A percentile compares a stretch with the other conserved stretches of the same genome.
Conservation (phyloP, 2,113 vertebrate genomes). For the Limanda limanda region DNA sequence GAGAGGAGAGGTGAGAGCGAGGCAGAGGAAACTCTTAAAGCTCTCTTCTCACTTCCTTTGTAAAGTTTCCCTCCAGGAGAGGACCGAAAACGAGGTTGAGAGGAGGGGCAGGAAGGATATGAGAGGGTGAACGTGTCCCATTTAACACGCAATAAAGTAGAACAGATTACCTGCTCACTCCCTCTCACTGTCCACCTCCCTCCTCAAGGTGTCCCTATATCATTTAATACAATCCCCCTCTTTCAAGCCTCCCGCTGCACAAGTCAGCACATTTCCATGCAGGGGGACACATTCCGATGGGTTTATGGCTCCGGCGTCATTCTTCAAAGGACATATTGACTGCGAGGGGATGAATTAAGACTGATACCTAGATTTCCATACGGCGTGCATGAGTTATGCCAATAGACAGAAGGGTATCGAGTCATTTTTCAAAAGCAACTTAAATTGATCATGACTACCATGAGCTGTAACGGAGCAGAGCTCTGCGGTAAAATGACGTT, state of each 20-base stretch:
- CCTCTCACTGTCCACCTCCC: constrained; percentile 41
- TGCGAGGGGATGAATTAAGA: constrained; percentile 34
- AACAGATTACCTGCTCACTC: constrained; percentile 60
- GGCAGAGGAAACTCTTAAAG: constrained; percentile 3
- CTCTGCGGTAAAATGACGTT: constrained; percentile 46
- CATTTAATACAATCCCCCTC: constrained; percentile 54
- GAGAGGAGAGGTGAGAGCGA: background rate
- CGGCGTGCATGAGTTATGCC: constrained; percentile 49
- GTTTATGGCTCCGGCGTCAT: constrained; percentile 32
- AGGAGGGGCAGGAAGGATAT: constrained; percentile 35
- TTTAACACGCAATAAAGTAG: constrained; percentile 72
- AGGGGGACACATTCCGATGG: constrained; percentile 25
- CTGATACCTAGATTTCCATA: constrained; percentile 56
- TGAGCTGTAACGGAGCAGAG: constrained; percentile 41
- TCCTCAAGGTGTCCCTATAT: constrained; percentile 70
- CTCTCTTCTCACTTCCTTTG: constrained; percentile 20
- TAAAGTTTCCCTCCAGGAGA: constrained; percentile 34
- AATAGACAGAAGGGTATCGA: background rate
- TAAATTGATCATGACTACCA: constrained; percentile 59
- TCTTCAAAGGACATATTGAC: constrained; percentile 48
- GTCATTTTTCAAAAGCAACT: constrained; percentile 62
- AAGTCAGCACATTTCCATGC: constrained; percentile 65
- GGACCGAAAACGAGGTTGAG: constrained; percentile 35
- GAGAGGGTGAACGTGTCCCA: constrained; percentile 46
- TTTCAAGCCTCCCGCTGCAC: constrained; percentile 24